phyloP scores from a whole-genome alignment of 2,113 vertebrate species.

The Colaptes auratus region DNA sequence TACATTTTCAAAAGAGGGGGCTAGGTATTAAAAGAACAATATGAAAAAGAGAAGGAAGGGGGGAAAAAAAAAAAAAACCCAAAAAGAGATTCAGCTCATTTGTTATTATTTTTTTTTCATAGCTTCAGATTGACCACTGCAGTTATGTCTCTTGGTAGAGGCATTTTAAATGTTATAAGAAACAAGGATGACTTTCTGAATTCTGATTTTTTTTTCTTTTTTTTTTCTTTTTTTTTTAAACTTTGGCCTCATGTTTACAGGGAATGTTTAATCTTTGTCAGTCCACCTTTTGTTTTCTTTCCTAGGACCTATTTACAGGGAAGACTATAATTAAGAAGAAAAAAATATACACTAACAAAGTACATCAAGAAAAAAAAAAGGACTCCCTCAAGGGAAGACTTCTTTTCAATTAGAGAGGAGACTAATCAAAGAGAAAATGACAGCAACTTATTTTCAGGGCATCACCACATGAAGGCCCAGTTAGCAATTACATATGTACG shows the following conservation, averaged over 20 bases:
- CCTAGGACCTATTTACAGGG: background rate
- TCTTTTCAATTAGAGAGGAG: background rate
- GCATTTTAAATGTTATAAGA: slow-evolving; percentile 17
- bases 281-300: background rate
- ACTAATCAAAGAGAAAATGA: background rate
- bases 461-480: background rate
- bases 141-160: slow-evolving; percentile 25
- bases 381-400: background rate
- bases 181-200: background rate
- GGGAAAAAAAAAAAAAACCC: background rate
- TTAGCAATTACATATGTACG: background rate
- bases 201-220: background rate
- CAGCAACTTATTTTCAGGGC: background rate
- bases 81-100: background rate
- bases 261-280: background rate
- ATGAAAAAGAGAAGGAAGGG: background rate
- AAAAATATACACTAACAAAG: background rate
- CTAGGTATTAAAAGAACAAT: background rate
- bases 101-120: slow-evolving; percentile 16
- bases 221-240: background rate
- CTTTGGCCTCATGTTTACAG: background rate
- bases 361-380: background rate
- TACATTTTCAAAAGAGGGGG: background rate
- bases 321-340: background rate
- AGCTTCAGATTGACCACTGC: background rate